Conservation (phyloP, 2,888 invertebrate genomes). For the Asteroscopus sphinx region DNA sequence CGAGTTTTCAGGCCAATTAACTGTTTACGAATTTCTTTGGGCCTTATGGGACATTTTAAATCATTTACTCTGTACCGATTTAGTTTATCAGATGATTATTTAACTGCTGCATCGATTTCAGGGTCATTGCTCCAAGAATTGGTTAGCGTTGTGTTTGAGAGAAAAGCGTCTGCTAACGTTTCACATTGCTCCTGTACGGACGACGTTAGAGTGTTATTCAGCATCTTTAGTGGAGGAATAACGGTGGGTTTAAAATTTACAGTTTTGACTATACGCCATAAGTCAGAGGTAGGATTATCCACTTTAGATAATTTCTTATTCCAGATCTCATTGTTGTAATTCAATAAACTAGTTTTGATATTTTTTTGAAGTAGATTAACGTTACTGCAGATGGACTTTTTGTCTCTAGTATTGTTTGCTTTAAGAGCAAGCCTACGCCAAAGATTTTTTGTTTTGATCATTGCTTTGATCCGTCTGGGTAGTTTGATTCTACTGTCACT, state of each 20-base stretch:
- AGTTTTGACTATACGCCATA: slow-evolving; percentile 6
- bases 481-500: not conserved
- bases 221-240: not conserved
- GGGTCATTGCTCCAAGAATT: not conserved
- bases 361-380: not conserved
- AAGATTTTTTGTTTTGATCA: not conserved
- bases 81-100: not conserved
- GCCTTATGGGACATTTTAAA: too few relatives aligned
- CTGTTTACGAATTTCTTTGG: too few relatives aligned
- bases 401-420: not conserved
- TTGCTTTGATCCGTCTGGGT: not conserved
- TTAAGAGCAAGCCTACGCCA: not conserved
- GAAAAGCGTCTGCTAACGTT: too few relatives aligned
- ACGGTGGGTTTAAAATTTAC: not conserved
- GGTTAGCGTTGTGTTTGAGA: too few relatives aligned
- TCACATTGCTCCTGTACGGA: too few relatives aligned
- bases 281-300: slow-evolving; percentile 4
- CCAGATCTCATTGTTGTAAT: slow-evolving; percentile 1
- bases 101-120: not conserved
- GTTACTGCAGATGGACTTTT: too few relatives aligned
- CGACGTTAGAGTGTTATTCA: too few relatives aligned
- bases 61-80: not conserved
- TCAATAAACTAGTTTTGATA: not conserved
- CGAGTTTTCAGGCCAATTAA: too few relatives aligned
- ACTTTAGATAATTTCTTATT: slow-evolving; percentile 9